A percentile compares a stretch with the other conserved stretches of the same genome.
Conservation (phyloP, 2,113 vertebrate genomes). For the Cervus canadensis region DNA sequence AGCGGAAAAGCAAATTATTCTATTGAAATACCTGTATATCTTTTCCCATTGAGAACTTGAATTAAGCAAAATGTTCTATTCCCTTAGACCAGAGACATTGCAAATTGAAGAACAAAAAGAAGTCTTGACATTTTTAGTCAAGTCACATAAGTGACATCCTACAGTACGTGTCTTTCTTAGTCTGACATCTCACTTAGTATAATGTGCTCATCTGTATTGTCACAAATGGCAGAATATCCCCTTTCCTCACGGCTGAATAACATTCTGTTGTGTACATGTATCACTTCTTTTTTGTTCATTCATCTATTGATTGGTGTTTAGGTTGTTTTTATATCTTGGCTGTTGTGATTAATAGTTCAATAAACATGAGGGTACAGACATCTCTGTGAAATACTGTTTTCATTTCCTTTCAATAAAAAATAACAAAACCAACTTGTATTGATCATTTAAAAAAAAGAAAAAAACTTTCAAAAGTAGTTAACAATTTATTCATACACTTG, state of each 20-base stretch:
- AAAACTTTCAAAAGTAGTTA: not conserved
- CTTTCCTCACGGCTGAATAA: not conserved
- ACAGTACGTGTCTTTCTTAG: not conserved
- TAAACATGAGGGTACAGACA: not conserved
- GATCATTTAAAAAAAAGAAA: not conserved
- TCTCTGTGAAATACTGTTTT: not conserved
- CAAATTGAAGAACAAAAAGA: not conserved
- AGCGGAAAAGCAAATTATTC: not conserved
- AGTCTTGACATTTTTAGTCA: not conserved
- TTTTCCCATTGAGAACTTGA: not conserved
- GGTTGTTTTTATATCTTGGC: not conserved
- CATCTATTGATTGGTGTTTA: not conserved
- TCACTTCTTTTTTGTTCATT: not conserved
- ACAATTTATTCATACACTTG: not conserved
- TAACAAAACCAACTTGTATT: not conserved
- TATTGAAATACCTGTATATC: not conserved
- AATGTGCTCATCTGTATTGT: not conserved
- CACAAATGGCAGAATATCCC: not conserved
- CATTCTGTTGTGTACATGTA: not conserved
- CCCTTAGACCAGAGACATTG: not conserved
- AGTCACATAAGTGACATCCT: not conserved
- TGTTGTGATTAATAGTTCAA: not conserved
- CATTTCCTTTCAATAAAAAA: not conserved
- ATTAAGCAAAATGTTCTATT: not conserved
- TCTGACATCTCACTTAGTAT: not conserved